Conservation (phyloP, 2,888 invertebrate species). For the Cactoblastis cactorum region DNA sequence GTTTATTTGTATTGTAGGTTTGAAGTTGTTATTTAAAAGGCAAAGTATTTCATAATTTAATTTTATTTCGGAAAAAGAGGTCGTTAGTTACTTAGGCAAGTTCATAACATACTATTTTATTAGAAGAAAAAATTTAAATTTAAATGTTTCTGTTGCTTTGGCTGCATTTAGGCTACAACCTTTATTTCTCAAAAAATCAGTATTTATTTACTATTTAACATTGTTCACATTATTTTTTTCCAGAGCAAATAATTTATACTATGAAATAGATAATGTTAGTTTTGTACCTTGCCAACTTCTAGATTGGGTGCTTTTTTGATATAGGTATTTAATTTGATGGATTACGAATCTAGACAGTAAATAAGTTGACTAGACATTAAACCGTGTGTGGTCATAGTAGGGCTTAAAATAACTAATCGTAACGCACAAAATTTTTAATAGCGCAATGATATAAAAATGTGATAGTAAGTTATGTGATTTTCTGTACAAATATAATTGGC, state of each 20-base stretch:
- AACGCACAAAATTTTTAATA: not conserved
- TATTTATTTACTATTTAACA: not conserved
- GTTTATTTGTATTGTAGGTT: not conserved
- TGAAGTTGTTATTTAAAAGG: not conserved
- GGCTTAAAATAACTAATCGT: no score
- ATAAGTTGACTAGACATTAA: no score
- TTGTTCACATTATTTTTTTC: no score
- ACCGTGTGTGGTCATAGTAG: no score
- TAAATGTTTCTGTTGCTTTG: no score
- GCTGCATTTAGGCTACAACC: not conserved
- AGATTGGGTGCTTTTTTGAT: not conserved
- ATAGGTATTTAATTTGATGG: not conserved
- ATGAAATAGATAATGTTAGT: not conserved
- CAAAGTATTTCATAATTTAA: constrained; percentile 3
- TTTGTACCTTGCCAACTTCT: not conserved
- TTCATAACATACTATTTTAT: no score
- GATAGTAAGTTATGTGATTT: not conserved
- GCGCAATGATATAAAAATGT: not conserved
- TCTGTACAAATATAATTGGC: constrained; percentile 4
- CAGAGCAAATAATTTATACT: not conserved
- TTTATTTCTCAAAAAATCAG: not conserved
- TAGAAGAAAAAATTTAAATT: no score
- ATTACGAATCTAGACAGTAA: no score
- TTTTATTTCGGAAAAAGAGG: not conserved
- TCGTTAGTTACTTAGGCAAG: no score